Percentiles rank a stretch among this genome's conserved stretches.
Evolutionary conservation across 1,140 invertebrate species (phyloP).

Genomic region (Harpegnathos saltator): DNA sequence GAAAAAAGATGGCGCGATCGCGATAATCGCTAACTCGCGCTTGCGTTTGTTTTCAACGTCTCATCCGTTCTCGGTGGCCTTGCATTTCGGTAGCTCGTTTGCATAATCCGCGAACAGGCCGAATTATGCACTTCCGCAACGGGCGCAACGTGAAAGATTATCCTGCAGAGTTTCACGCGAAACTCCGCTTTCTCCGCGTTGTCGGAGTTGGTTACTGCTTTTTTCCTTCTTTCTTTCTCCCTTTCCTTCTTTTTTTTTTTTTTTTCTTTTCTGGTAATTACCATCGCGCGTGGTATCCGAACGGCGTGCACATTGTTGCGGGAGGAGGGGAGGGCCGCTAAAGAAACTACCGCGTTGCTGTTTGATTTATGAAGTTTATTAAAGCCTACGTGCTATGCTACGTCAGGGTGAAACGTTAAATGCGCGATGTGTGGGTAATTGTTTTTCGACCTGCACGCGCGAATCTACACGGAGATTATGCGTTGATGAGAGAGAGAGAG

Average conservation of each 20-base stretch:
- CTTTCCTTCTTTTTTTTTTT: too few relatives aligned
- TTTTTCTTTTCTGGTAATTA: constrained; percentile 55
- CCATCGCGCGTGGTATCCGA: constrained; percentile 50
- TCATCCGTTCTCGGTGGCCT: neutral
- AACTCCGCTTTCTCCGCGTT: constrained; percentile 58
- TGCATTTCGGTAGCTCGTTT: constrained; percentile 39
- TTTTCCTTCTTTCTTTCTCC: too few relatives aligned
- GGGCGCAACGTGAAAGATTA: constrained; percentile 62
- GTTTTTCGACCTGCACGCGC: constrained; percentile 20
- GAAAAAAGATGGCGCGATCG: neutral
- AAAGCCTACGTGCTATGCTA: constrained; percentile 50
- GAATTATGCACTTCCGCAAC: constrained; percentile 60
- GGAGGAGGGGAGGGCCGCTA: neutral
- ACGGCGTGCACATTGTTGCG: constrained; percentile 47
- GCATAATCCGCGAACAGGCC: constrained; percentile 52
- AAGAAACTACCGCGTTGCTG: constrained; percentile 48
- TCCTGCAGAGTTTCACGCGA: constrained; percentile 61
- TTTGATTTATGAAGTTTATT: constrained; percentile 60
- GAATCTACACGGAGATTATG: too few relatives aligned
- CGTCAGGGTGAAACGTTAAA: constrained; percentile 50
- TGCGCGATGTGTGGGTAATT: constrained; percentile 39
- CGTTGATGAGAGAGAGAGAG: too few relatives aligned
- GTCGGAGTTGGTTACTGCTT: constrained; percentile 33
- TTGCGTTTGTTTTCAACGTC: constrained; percentile 3
- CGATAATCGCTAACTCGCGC: neutral